phyloP scores from a whole-genome alignment of 2,113 vertebrate species.

The Eidolon helvum region DNA sequence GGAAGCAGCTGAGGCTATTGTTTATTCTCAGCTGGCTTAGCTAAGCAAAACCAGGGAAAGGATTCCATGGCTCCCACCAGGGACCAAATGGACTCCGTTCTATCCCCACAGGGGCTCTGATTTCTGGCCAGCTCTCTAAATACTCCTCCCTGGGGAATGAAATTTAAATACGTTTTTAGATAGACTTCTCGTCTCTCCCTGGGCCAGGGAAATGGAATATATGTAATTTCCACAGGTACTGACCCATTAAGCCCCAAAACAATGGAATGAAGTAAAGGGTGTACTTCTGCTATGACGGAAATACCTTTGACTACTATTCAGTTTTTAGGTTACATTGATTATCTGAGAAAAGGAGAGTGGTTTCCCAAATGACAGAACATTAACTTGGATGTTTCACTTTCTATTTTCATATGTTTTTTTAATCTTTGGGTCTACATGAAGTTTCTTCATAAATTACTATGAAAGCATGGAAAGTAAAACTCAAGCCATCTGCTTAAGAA shows the following conservation, averaged over 20 bases:
- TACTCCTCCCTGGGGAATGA: background rate
- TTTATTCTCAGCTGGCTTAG: background rate
- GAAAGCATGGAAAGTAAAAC: conserved; percentile 62
- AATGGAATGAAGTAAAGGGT: background rate
- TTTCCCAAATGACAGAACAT: conserved; percentile 52
- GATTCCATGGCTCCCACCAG: background rate
- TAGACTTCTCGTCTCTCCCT: background rate
- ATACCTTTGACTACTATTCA: conserved; percentile 50
- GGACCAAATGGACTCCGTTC: background rate
- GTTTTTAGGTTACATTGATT: conserved; percentile 46
- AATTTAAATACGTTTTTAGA: conserved; percentile 60
- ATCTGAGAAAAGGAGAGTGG: conserved; percentile 29
- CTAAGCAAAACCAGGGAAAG: background rate
- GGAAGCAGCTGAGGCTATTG: background rate
- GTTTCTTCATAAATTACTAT: conserved; percentile 66
- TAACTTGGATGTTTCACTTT: background rate
- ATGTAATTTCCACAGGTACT: conserved; percentile 27
- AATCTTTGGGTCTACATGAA: conserved; percentile 40
- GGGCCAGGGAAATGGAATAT: conserved; percentile 38
- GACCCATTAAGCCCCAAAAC: conserved; percentile 23
- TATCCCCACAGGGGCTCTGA: background rate
- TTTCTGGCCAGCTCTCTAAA: conserved; percentile 55
- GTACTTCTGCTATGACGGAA: background rate
- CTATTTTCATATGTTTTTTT: conserved; percentile 14
- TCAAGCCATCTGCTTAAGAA: conserved; percentile 46